Base-by-base conservation (phyloP, 2,888 invertebrate species). In the Volucella bombylans region DNA sequence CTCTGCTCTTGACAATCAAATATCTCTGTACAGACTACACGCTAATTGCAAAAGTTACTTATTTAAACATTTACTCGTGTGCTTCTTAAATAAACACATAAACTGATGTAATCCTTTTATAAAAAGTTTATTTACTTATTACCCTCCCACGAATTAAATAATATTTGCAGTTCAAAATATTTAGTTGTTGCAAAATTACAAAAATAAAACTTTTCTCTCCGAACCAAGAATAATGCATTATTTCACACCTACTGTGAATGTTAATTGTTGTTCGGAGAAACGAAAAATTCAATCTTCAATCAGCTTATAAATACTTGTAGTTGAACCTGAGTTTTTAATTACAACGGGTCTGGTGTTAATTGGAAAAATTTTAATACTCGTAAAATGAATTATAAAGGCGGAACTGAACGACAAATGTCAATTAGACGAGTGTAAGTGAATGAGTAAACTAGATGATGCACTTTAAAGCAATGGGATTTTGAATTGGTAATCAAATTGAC, bases 31-130 rank as follows among this genome's bases (percentile, higher is more conserved):
- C n/a, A 43, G 6, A n/a, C 12, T 41, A 23, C n/a, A 52, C 23
- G 43, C 14, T 52, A 67, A 67, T 65, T 67, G 65, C 23, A 12
- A 50, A 65, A 67, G 54, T 67, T 43, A 54, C 52, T 54, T 2
- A 31, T 31, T 31, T 6, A 31, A 31, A 67, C n/a, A 43, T 39
- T 43, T 67, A 54, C 12, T 23, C 52, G 14, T 41, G 54, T 23
- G 18, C 41, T 54, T 14, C 67, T 6, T 31, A 67, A 67, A 67
- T 54, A 43, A 67, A 43, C 67, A 67, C 43, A 10, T 6, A 52
- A 4, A 47, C 31, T 45, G 8, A 41, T 65, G 18, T 23, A n/a
- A 12, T 6, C 31, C 1, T n/a, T 23, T 18, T 47, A 15, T n/a
- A 38, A 50, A 39, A 12, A 52, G 39, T 65, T 15, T 65, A 18